Evolutionary conservation across 2,113 vertebrate genomes (phyloP).

Genomic region (Bos taurus): DNA sequence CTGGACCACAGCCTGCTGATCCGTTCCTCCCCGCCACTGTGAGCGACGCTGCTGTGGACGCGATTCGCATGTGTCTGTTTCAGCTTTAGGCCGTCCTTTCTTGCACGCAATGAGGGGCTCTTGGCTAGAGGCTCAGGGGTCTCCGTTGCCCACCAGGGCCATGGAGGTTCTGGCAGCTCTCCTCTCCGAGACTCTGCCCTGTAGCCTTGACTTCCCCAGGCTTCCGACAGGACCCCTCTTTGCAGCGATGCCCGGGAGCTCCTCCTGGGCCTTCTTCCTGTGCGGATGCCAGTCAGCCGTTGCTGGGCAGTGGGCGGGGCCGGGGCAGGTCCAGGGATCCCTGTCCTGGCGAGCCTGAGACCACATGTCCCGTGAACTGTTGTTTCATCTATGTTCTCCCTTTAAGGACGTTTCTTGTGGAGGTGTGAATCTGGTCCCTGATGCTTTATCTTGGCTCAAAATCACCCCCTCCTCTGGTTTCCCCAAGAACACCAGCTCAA

Average conservation of each 20-base stretch:
- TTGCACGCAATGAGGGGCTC: accelerated
- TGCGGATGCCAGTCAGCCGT: accelerated
- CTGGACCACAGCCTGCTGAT: accelerated
- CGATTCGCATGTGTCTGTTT: accelerated
- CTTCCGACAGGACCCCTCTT: accelerated
- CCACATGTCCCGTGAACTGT: not conserved
- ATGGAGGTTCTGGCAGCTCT: not conserved
- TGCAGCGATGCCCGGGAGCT: accelerated
- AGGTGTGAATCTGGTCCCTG: not conserved
- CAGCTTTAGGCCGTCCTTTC: not conserved
- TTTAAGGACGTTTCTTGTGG: not conserved
- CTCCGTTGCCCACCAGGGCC: accelerated
- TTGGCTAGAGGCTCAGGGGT: not conserved
- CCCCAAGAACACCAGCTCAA: accelerated
- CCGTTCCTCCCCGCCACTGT: accelerated
- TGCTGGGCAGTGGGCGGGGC: not conserved
- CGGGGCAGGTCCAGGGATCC: accelerated
- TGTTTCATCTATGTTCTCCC: accelerated
- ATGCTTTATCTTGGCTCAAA: not conserved
- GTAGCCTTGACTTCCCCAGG: not conserved
- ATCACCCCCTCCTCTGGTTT: not conserved
- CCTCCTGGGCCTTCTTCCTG: accelerated
- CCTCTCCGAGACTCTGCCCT: not conserved
- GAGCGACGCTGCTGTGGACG: accelerated
- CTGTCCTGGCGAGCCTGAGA: not conserved